A percentile compares a stretch with the other conserved stretches of the same genome.
These are phyloP conservation scores for Spinus pinus DNA, from an alignment of 2,797 vertebrate species.

Conservation along the genomic window DNA sequence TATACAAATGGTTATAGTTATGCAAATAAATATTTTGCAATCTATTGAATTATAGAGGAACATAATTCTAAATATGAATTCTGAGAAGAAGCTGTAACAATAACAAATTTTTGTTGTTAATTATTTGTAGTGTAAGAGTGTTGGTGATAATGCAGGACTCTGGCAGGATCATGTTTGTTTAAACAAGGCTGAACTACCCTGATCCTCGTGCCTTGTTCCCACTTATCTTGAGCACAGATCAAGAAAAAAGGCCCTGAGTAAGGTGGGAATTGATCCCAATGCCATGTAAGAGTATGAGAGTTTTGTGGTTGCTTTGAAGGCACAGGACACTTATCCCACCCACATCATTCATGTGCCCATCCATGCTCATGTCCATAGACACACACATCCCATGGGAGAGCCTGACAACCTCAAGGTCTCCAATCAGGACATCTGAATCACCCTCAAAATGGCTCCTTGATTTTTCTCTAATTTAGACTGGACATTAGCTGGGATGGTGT, in stretches of 20 bases:
- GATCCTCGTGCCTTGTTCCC: fast-evolving
- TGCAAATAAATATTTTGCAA: not conserved
- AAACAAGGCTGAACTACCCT: not conserved
- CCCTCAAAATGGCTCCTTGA: not conserved
- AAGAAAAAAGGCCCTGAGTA: not conserved
- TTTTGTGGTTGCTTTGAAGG: not conserved
- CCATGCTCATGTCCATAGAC: fast-evolving
- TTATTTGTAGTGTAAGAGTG: not conserved
- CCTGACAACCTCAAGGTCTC: not conserved
- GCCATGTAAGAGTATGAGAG: not conserved
- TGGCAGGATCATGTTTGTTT: not conserved
- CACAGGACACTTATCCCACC: not conserved
- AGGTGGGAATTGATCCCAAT: not conserved
- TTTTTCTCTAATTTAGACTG: not conserved
- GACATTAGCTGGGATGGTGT: not conserved
- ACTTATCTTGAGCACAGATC: not conserved
- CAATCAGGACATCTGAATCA: not conserved
- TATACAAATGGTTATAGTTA: not conserved
- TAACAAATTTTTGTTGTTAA: not conserved
- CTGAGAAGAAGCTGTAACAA: not conserved
- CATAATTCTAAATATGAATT: not conserved
- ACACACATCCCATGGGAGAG: not conserved
- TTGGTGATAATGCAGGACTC: not conserved
- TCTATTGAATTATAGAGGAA: not conserved
- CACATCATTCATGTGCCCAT: not conserved